Percentiles rank a stretch among this genome's conserved stretches.
phyloP scores from a whole-genome alignment of 2,113 vertebrate species.

The Cephalopterus ornatus region DNA sequence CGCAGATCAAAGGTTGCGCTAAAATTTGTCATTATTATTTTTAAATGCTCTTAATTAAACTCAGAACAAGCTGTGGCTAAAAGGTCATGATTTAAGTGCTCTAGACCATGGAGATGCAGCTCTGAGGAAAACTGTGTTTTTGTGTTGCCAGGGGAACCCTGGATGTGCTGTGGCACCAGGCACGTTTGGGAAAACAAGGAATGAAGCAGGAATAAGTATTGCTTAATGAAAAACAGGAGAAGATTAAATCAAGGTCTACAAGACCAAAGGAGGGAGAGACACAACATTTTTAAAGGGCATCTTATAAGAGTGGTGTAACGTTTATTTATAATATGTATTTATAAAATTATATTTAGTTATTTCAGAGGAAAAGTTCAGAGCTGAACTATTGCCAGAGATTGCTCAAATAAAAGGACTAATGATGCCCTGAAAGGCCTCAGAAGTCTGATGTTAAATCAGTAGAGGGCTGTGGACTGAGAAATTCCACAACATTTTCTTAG shows the following conservation, averaged over 20 bases:
- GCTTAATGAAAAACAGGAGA: not conserved
- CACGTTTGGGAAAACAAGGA: slow-evolving; percentile 36
- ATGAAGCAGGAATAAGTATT: not conserved
- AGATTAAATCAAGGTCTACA: not conserved
- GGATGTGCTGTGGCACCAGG: slow-evolving; percentile 26
- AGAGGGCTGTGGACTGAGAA: not conserved
- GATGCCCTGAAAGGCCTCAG: not conserved
- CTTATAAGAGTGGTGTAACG: not conserved
- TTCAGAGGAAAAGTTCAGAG: not conserved
- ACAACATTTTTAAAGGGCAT: not conserved
- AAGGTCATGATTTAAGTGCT: slow-evolving; percentile 48
- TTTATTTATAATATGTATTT: not conserved
- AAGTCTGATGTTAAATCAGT: not conserved
- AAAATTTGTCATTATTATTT: not conserved
- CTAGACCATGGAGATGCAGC: not conserved
- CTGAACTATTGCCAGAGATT: not conserved
- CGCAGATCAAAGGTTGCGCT: not conserved
- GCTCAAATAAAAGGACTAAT: not conserved
- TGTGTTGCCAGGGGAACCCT: slow-evolving; percentile 61
- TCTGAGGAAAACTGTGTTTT: slow-evolving; percentile 49
- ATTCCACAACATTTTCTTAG: not conserved
- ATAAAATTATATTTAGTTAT: not conserved
- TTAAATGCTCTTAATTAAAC: slow-evolving; percentile 47
- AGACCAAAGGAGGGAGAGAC: not conserved
- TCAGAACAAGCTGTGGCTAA: slow-evolving; percentile 32